These are phyloP conservation scores for Montifringilla adamsi DNA, from an alignment of 2,113 vertebrate genomes.

Conservation along the genomic window DNA sequence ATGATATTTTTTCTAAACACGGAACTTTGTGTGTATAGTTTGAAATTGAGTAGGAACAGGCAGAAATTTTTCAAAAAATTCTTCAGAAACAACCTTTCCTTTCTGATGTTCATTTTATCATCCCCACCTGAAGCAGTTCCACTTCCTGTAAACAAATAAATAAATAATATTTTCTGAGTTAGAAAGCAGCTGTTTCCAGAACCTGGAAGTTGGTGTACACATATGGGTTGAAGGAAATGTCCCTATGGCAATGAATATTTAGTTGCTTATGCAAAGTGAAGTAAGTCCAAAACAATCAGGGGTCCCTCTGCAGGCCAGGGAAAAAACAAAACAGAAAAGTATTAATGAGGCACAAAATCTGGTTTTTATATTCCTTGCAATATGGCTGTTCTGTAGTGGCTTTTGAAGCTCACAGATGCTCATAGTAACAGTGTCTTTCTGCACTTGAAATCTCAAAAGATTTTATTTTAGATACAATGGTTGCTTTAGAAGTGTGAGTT, in stretches of 20 bases:
- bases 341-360: slow-evolving; percentile 18
- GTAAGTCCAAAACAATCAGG: not conserved
- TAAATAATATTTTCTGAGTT: not conserved
- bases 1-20: not conserved
- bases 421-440: not conserved
- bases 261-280: not conserved
- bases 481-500: not conserved
- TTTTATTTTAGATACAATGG: not conserved
- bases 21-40: not conserved
- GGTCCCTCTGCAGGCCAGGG: not conserved
- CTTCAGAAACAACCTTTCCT: not conserved
- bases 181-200: not conserved
- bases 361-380: not conserved
- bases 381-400: not conserved
- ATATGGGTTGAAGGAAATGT: not conserved
- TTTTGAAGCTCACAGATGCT: not conserved
- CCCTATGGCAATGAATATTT: not conserved
- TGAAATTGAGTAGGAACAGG: not conserved
- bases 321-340: not conserved
- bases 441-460: not conserved
- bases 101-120: not conserved
- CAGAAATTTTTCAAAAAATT: not conserved
- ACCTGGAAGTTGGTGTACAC: not conserved
- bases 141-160: not conserved
- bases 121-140: not conserved